These are phyloP conservation scores for Clostera curtula DNA, from an alignment of 2,888 invertebrate genomes.

Conservation along the genomic window DNA sequence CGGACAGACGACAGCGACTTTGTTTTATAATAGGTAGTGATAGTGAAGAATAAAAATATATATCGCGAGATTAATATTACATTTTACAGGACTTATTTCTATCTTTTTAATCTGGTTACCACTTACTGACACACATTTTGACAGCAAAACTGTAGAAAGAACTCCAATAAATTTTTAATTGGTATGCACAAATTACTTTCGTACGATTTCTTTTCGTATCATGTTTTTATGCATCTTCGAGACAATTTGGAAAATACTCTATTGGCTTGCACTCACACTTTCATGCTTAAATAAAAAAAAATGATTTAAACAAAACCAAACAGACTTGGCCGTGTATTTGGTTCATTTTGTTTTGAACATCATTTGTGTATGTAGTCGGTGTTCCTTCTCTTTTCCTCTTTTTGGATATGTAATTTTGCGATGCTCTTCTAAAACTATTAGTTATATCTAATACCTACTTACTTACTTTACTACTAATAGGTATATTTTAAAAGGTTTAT, in stretches of 20 bases:
- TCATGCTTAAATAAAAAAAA: constrained; percentile 50
- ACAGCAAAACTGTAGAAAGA: constrained; percentile 27
- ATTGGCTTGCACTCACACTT: constrained; percentile 69
- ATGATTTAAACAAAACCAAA: constrained; percentile 23
- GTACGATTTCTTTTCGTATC: constrained; percentile 25
- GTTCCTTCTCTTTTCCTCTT: constrained; percentile 72
- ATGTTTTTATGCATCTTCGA: constrained; percentile 37
- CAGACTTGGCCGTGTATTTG: constrained; percentile 32
- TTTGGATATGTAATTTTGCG: constrained; percentile 32
- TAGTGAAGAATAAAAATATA: too few relatives aligned
- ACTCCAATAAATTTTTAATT: constrained; percentile 47
- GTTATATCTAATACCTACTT: too few relatives aligned
- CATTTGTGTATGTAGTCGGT: constrained; percentile 64
- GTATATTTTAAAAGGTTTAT: too few relatives aligned
- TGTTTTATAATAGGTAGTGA: too few relatives aligned
- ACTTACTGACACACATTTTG: constrained; percentile 17
- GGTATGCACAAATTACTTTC: constrained; percentile 52
- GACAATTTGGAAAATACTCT: constrained; percentile 33
- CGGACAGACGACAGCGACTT: too few relatives aligned
- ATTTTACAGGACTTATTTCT: too few relatives aligned
- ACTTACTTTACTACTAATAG: too few relatives aligned
- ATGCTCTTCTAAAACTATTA: constrained; percentile 35
- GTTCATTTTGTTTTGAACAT: constrained; percentile 36
- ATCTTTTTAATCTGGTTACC: too few relatives aligned
- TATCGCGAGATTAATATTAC: too few relatives aligned